Percentiles rank a stretch among this genome's conserved stretches.
Conservation (phyloP, 92 coral and sea anemone genomes). For the Meandrina meandrites region DNA sequence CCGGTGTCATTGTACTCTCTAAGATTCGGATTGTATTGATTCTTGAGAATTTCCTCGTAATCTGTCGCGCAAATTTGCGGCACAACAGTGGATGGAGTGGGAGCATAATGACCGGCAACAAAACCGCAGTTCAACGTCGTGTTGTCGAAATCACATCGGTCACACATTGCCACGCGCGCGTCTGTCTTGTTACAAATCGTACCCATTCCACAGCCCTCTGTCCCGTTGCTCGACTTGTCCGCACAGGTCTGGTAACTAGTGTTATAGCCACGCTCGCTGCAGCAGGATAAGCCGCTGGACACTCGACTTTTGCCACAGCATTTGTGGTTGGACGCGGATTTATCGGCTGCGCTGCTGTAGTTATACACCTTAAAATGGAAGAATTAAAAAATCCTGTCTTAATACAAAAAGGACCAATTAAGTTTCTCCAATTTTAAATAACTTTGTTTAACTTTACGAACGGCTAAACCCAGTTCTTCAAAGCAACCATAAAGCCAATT, state of each 20-base stretch:
- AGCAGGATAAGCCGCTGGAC: constrained; percentile 69
- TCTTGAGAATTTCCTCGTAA: constrained; percentile 53
- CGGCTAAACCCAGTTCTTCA: neutral
- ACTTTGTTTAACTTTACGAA: neutral
- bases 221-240: constrained; percentile 64
- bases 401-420: neutral
- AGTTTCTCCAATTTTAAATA: neutral
- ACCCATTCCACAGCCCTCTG: constrained; percentile 89
- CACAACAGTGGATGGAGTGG: constrained; percentile 69
- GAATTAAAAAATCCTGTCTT: neutral
- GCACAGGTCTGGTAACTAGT: constrained; percentile 82
- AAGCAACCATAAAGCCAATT: neutral
- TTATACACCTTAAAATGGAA: constrained; percentile 74
- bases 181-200: constrained; percentile 77
- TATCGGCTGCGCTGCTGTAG: constrained; percentile 80
- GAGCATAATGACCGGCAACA: constrained; percentile 72
- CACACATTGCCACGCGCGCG: constrained; percentile 68
- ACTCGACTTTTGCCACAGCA: constrained; percentile 81
- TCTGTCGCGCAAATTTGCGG: constrained; percentile 76
- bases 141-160: constrained; percentile 87
- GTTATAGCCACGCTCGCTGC: constrained; percentile 83
- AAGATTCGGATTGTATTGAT: constrained; percentile 49
- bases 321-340: constrained; percentile 61
- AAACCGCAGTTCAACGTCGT: constrained; percentile 66
- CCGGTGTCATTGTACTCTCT: constrained; percentile 65